Evolutionary conservation across 2,888 invertebrate genomes (phyloP).

Genomic region (Diloba caeruleocephala): DNA sequence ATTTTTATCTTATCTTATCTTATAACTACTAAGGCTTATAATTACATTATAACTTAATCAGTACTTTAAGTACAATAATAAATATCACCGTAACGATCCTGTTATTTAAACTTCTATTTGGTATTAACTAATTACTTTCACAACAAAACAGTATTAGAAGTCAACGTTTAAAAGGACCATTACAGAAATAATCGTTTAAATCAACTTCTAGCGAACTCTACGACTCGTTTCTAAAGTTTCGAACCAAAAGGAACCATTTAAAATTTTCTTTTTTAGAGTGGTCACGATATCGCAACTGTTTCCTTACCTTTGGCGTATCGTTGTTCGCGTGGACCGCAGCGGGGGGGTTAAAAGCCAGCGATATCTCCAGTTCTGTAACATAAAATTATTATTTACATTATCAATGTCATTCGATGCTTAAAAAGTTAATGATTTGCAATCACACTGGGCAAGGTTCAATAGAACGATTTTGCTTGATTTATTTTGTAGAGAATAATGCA

Average conservation of each 20-base stretch:
- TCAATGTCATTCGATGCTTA: conserved; percentile 18
- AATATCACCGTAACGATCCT: background rate
- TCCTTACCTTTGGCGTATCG: conserved; percentile 27
- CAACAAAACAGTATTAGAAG: background rate
- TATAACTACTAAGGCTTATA: conserved; percentile 12
- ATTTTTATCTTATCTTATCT: too few relatives aligned
- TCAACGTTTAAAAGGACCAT: too few relatives aligned
- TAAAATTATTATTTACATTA: conserved; percentile 23
- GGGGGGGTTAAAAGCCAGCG: conserved; percentile 31
- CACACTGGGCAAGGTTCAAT: conserved; percentile 36
- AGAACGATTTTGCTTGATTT: conserved; percentile 29
- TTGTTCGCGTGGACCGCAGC: conserved; percentile 21
- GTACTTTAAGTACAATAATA: conserved; percentile 13
- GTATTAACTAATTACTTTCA: conserved; percentile 1
- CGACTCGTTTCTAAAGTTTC: background rate
- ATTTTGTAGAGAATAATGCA: conserved; percentile 2
- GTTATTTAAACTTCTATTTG: background rate
- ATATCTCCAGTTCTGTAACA: conserved; percentile 47
- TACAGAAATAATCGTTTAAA: too few relatives aligned
- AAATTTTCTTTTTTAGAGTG: background rate
- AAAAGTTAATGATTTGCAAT: conserved; percentile 33
- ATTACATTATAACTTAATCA: conserved; percentile 14
- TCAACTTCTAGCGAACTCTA: too few relatives aligned
- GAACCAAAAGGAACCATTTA: background rate
- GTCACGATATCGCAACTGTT: conserved; percentile 1